Conservation (phyloP, 35 echinoderm and acorn worm genomes). For the Apostichopus californicus region DNA sequence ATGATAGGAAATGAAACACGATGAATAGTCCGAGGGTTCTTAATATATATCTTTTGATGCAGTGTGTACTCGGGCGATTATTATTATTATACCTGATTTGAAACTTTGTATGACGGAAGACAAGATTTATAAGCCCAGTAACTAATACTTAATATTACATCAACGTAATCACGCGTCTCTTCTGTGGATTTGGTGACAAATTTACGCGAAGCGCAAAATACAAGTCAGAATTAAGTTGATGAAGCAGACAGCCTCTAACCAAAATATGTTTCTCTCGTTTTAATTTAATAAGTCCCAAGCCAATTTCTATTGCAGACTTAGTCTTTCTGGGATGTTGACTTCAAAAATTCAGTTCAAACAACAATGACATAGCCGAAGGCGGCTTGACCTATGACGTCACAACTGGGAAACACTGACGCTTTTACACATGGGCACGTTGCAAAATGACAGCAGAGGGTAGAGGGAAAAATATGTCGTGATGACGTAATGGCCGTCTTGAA, state of each 20-base stretch:
- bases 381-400: slow-evolving; percentile 31
- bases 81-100: too few relatives aligned
- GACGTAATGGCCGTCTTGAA: slow-evolving; percentile 14
- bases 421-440: slow-evolving; percentile 27
- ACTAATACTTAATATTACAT: too few relatives aligned
- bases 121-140: too few relatives aligned
- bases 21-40: too few relatives aligned
- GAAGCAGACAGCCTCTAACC: slow-evolving; percentile 37
- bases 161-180: too few relatives aligned
- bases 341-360: slow-evolving; percentile 18
- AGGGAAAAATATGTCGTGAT: slow-evolving; percentile 1
- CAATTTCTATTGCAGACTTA: slow-evolving; percentile 27
- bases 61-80: too few relatives aligned
- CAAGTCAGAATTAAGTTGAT: background rate
- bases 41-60: too few relatives aligned
- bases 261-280: slow-evolving; percentile 38
- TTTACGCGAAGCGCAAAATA: too few relatives aligned
- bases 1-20: too few relatives aligned
- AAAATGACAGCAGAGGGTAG: background rate
- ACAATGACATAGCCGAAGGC: slow-evolving; percentile 10
- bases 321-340: background rate
- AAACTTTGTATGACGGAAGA: too few relatives aligned
- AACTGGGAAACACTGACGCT: slow-evolving; percentile 17
- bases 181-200: too few relatives aligned
- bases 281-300: slow-evolving; percentile 48